Base-by-base conservation (phyloP, 92 coral and sea anemone genomes). In the Montipora capitata region DNA sequence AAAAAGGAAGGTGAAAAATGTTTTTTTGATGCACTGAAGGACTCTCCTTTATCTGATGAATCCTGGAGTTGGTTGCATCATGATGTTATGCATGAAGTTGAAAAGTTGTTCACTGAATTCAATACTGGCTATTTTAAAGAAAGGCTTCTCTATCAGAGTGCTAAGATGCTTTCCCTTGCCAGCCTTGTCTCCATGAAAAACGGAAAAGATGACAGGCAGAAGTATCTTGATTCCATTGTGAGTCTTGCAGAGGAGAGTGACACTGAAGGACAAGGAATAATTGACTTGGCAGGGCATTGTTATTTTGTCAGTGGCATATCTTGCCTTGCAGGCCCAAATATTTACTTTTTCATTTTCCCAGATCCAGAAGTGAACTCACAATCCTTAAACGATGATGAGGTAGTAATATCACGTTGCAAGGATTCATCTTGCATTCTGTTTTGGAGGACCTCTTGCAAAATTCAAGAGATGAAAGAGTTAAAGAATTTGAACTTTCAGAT, bases 381-480 rank as follows among this genome's bases (percentile, higher is more conserved):
- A 10, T 72, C 14, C 12, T 16, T 1, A 2, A 14, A 48, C 2
- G 58, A 9, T 0, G n/a, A 17, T 38, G 15, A 16, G 18, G 59
- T 42, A 4, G n/a, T 40, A 72, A 14, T 16, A 10, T 62, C 54
- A 5, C 65, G 71, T 62, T 65, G n/a, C 10, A 63, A n/a, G 40
- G 20, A 14, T 17, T 15, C 49, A 49, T 20, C 43, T 44, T 35
- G 10, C 49, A 6, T 80, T 52, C 17, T 80, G 49, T 80, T 27
- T 48, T 66, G 41, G 85, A 66, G 20, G 51, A 35, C 12, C 15
- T 56, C 85, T 2, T 16, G 27, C 0, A 18, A 3, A 1, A 20
- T 52, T 54, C 62, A 67, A 43, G 79, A 48, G 38, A 54, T 38
- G 27, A 51, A 54, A 72, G 87, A 71, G 9, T 11, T 14, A 7